Evolutionary conservation across 2,888 invertebrate genomes (phyloP), one percentile per base, ranked within the genome.

Genomic region (Operophtera brumata): DNA sequence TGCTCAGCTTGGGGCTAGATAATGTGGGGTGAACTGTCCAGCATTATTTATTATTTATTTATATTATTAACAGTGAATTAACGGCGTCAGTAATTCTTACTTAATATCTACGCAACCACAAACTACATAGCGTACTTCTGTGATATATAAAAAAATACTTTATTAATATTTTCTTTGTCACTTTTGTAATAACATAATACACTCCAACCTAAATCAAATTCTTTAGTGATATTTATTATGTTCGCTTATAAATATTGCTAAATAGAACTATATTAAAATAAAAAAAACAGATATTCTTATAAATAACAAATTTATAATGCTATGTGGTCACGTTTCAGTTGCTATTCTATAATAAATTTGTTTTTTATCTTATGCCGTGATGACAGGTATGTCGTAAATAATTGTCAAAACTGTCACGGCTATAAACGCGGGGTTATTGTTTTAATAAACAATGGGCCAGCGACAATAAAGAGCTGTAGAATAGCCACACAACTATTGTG

Each of bases 341-440:
- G 71, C 59, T 70, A 65, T 67, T 63, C 46, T 56, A 61, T 71
- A 73, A 68, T 80, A 71, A 75, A 78, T 67, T 56, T 61, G 66
- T 67, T 30, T 69, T 67, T 73, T 62, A 62, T 69, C 63, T 64
- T 64, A 72, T 65, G 69, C 64, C 63, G 54, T 62, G 70, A 70
- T 69, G 70, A 68, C 71, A 77, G 69, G 67, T 69, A 63, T 62
- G 61, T 80, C 81, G 80, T 87, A 80, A 75, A 80, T 86, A 79
- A 83, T 78, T 82, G 77, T 86, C 80, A 86, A 86, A 83, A 75
- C 76, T 72, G 84, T 84, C 84, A 64, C 59, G 73, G 75, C 71
- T 77, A 77, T 85, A 85, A 86, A 86, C 80, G 77, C 73, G 75
- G 66, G 68, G 81, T 83, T 86, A 89, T 89, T 88, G 89, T 89